phyloP scores from a whole-genome alignment of 2,797 vertebrate genomes.

The Lagothrix lagotricha region DNA sequence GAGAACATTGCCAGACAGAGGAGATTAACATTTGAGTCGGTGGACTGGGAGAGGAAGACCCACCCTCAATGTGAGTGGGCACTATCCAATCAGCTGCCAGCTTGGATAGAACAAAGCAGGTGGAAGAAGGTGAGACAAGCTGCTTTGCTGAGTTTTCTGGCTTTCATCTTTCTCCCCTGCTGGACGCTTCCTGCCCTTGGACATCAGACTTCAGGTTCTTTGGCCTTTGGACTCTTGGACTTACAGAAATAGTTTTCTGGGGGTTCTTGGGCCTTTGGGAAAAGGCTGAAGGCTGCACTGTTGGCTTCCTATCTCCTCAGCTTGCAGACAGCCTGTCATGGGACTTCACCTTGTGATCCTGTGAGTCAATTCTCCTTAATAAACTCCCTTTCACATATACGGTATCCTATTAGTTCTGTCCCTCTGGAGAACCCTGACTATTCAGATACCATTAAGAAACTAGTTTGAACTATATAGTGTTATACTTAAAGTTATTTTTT shows the following conservation, averaged over 20 bases:
- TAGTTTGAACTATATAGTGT: neutral
- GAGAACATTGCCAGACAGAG: neutral
- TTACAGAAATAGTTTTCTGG: neutral
- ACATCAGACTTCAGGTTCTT: neutral
- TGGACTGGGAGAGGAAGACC: neutral
- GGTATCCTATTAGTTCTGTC: neutral
- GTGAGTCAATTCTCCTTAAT: neutral
- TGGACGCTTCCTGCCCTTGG: neutral
- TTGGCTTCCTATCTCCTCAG: neutral
- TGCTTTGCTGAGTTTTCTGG: neutral
- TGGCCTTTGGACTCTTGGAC: neutral
- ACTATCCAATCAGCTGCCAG: neutral
- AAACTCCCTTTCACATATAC: neutral
- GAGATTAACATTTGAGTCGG: neutral
- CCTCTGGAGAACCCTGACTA: neutral
- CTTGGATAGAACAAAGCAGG: neutral
- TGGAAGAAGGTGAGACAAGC: neutral
- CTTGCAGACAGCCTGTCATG: neutral
- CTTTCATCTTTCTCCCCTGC: neutral
- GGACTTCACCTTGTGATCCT: neutral
- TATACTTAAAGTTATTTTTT: neutral
- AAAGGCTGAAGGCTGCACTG: neutral
- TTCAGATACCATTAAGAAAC: neutral
- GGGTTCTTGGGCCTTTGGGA: neutral
- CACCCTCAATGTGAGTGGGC: neutral